Base-by-base conservation (phyloP, 2,888 invertebrate genomes). In the Erannis defoliaria region DNA sequence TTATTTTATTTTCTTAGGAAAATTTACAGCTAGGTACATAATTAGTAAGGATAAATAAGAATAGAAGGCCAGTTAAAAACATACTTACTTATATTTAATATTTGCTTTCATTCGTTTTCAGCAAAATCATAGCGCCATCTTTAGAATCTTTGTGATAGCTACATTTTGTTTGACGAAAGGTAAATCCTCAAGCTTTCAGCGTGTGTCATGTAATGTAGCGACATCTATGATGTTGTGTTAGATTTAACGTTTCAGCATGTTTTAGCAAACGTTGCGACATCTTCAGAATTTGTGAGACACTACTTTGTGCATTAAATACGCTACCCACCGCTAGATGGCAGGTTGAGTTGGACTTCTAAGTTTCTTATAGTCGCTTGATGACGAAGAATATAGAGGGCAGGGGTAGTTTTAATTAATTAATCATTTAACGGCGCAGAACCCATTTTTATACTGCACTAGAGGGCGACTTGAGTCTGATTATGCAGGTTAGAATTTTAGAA, bases 301-400 rank as follows among this genome's bases (percentile, higher is more conserved):
- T 45, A 16, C 23, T n/a, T 8, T 5, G 6, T 26, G 26, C 4
- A 5, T 26, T 29, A 29, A 45, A 9, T 23, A 14, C 31, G 18
- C 23, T 49, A 16, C 31, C 18, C 43, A 29, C 55, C 48, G 23
- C 31, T 58, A 65, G 67, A 54, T 62, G 62, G 59, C 64, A 26
- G 16, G 31, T 21, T 45, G 8, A 5, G 5, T n/a, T 14, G 6
- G n/a, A 1, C 12, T 12, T 2, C 12, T n/a, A 2, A 6, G 5
- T 4, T 35, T 14, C 0, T 5, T 35, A 5, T 9, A 42, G 5
- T n/a, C 14, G 9, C 9, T 54, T 2, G 2, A 26, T 26, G 1
- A 37, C 14, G 0, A 5, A 37, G 37, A 6, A 37, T 9, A 9
- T 33, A 33, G 12, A 33, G 2, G 33, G 33, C 33, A 33, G 1